Conservation (phyloP, 2,113 vertebrate species). For the Mirza zaza region DNA sequence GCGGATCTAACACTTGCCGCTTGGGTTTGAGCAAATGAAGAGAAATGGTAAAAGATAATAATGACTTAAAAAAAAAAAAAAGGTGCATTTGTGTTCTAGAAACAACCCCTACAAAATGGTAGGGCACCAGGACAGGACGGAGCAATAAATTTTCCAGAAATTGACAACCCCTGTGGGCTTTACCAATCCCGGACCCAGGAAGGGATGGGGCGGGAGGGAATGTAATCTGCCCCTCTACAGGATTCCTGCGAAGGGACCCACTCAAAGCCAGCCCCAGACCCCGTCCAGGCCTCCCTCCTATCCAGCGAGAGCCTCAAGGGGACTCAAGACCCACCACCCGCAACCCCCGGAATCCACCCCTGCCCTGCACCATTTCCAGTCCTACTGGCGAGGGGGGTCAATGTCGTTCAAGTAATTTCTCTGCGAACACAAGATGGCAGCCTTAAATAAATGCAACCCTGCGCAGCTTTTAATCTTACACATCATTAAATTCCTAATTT, state of each 20-base stretch:
- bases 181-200: background rate
- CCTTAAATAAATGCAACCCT: conserved; percentile 89
- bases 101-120: background rate
- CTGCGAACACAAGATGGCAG: conserved; percentile 91
- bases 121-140: background rate
- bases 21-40: background rate
- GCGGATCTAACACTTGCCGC: background rate
- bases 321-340: background rate
- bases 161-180: background rate
- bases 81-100: background rate
- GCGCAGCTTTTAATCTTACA: conserved; percentile 89
- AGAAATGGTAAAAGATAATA: background rate
- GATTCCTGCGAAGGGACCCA: background rate
- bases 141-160: background rate
- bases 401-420: conserved; percentile 87
- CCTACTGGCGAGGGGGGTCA: conserved; percentile 76
- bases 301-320: background rate
- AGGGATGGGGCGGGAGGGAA: background rate
- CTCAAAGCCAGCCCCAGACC: background rate
- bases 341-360: background rate
- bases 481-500: conserved; percentile 93
- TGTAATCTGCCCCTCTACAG: background rate
- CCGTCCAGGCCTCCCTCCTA: background rate
- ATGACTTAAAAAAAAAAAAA: background rate
- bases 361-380: background rate